These are phyloP conservation scores for Pseudeuparius sepicola DNA, from an alignment of 2,888 invertebrate genomes.

Conservation along the genomic window DNA sequence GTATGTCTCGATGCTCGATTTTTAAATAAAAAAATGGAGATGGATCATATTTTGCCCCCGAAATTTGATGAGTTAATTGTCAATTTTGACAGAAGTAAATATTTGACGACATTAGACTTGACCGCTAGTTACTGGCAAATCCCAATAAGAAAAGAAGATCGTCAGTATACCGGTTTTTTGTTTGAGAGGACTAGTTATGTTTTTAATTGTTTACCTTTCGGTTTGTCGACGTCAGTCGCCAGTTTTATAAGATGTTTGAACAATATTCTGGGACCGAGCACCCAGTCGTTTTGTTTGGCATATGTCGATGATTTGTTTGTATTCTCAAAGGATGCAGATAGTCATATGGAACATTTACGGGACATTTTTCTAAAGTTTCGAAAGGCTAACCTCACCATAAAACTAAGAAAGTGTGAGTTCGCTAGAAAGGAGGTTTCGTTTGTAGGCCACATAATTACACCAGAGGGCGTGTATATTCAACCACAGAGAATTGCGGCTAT, in stretches of 20 bases:
- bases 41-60: slow-evolving; percentile 17
- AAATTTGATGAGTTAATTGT: slow-evolving; percentile 12
- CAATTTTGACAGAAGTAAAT: slow-evolving; percentile 6
- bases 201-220: slow-evolving; percentile 15
- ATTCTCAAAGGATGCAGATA: slow-evolving; percentile 8
- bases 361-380: slow-evolving; percentile 13
- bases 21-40: slow-evolving; percentile 15
- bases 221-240: too few relatives aligned
- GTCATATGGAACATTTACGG: slow-evolving; percentile 14
- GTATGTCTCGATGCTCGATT: slow-evolving; percentile 19
- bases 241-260: slow-evolving; percentile 12
- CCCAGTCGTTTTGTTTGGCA: slow-evolving; percentile 7
- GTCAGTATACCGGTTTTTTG: slow-evolving; percentile 20
- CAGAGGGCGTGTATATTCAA: slow-evolving; percentile 3
- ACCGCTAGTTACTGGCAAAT: slow-evolving; percentile 20
- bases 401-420: slow-evolving; percentile 13
- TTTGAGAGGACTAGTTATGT: slow-evolving; percentile 18
- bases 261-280: slow-evolving; percentile 9
- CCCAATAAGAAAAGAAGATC: slow-evolving; percentile 12
- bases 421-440: slow-evolving; percentile 5
- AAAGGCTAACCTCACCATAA: slow-evolving; percentile 8
- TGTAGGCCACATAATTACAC: slow-evolving; percentile 12
- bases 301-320: slow-evolving; percentile 16
- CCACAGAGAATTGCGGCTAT: slow-evolving; percentile 11
- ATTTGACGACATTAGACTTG: slow-evolving; percentile 12